phyloP scores from a whole-genome alignment of 2,113 vertebrate species.

The Echinops telfairi region DNA sequence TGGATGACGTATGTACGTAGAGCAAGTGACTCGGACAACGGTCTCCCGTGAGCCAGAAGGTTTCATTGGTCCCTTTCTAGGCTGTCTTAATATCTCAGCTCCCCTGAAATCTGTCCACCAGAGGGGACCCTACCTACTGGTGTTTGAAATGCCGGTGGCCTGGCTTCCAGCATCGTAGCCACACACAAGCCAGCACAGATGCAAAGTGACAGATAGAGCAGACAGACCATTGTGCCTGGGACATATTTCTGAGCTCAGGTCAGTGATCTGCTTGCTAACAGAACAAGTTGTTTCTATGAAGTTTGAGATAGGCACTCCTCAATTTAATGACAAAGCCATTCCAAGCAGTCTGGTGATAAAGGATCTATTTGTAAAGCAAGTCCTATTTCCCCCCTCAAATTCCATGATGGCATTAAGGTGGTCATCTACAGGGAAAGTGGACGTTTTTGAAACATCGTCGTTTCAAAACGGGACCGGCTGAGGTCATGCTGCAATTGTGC shows the following conservation, averaged over 20 bases:
- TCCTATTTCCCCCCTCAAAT: not conserved
- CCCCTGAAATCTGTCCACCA: not conserved
- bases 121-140: not conserved
- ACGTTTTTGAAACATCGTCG: conserved; percentile 41
- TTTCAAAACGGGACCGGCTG: not conserved
- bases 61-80: not conserved
- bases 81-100: not conserved
- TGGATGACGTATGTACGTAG: not conserved
- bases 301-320: not conserved
- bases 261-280: not conserved
- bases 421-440: conserved; percentile 35
- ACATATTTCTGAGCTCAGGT: not conserved
- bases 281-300: conserved; percentile 4
- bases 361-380: not conserved
- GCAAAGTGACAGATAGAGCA: not conserved
- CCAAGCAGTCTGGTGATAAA: not conserved
- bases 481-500: not conserved
- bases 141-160: not conserved
- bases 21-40: not conserved
- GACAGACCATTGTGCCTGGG: not conserved
- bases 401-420: conserved; percentile 24
- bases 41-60: not conserved
- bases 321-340: not conserved
- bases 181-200: not conserved
- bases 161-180: not conserved